Percentiles rank a stretch among this genome's conserved stretches.
phyloP scores from a whole-genome alignment of 2,113 vertebrate genomes.

The Leptosomus discolor region DNA sequence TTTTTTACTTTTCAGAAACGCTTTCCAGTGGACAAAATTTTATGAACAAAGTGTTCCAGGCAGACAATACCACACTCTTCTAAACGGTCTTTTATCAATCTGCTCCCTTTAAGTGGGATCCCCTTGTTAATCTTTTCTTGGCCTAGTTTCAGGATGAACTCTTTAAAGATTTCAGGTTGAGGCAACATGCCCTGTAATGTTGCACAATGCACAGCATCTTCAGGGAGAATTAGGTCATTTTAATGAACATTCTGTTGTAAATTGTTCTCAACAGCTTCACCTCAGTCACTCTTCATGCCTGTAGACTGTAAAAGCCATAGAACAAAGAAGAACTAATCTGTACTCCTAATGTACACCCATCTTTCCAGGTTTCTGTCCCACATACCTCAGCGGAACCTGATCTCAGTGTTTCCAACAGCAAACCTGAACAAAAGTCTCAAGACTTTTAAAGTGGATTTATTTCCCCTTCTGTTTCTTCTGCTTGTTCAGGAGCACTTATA shows the following conservation, averaged over 20 bases:
- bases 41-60: slow-evolving; percentile 86
- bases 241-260: slow-evolving; percentile 83
- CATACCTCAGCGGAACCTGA: slow-evolving; percentile 70
- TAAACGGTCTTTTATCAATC: slow-evolving; percentile 81
- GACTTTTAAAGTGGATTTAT: slow-evolving; percentile 78
- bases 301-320: slow-evolving; percentile 80
- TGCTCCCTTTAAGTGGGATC: slow-evolving; percentile 81
- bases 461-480: slow-evolving; percentile 81
- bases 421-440: slow-evolving; percentile 80
- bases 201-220: slow-evolving; percentile 79
- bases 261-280: slow-evolving; percentile 82
- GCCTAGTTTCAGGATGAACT: slow-evolving; percentile 87
- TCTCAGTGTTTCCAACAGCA: slow-evolving; percentile 74
- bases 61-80: slow-evolving; percentile 83
- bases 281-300: slow-evolving; percentile 73
- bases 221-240: slow-evolving; percentile 72
- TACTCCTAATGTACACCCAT: slow-evolving; percentile 70
- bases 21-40: slow-evolving; percentile 80
- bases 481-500: slow-evolving; percentile 80
- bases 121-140: slow-evolving; percentile 71
- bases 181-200: slow-evolving; percentile 85
- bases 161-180: slow-evolving; percentile 87
- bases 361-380: slow-evolving; percentile 53
- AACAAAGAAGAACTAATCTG: slow-evolving; percentile 78
- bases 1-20: slow-evolving; percentile 71